phyloP scores from a whole-genome alignment of 2,113 vertebrate genomes.

The Alexandromys fortis region DNA sequence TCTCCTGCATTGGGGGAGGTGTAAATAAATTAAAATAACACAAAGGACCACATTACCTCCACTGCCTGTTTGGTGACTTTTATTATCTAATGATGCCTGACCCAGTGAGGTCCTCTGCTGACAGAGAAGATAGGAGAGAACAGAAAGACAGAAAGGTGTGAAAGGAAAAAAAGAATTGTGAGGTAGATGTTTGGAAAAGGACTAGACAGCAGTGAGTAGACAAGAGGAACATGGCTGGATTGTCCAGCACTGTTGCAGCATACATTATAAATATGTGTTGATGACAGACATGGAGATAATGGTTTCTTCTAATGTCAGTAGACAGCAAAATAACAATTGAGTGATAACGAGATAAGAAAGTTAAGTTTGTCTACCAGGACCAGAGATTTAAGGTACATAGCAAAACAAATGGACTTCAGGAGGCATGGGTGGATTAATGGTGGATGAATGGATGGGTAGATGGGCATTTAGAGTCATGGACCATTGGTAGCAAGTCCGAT shows the following conservation, averaged over 20 bases:
- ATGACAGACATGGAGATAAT: neutral
- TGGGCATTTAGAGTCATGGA: neutral
- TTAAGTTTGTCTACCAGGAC: neutral
- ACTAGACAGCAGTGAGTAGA: neutral
- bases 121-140: neutral
- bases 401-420: neutral
- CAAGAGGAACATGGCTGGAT: neutral
- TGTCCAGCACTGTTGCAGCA: neutral
- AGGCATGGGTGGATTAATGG: too few relatives aligned
- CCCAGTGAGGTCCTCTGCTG: neutral
- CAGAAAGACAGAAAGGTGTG: neutral
- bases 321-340: neutral
- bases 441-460: too few relatives aligned
- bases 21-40: neutral
- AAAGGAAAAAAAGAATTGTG: neutral
- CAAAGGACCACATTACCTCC: neutral
- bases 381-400: neutral
- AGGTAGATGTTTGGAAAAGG: neutral
- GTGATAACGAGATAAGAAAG: neutral
- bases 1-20: neutral
- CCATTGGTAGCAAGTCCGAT: neutral
- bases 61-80: neutral
- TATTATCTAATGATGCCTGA: neutral
- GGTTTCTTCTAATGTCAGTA: neutral
- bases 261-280: neutral